These are phyloP conservation scores for Brachionus manjavacas DNA, from an alignment of 1,140 invertebrate species.

Conservation along the genomic window DNA sequence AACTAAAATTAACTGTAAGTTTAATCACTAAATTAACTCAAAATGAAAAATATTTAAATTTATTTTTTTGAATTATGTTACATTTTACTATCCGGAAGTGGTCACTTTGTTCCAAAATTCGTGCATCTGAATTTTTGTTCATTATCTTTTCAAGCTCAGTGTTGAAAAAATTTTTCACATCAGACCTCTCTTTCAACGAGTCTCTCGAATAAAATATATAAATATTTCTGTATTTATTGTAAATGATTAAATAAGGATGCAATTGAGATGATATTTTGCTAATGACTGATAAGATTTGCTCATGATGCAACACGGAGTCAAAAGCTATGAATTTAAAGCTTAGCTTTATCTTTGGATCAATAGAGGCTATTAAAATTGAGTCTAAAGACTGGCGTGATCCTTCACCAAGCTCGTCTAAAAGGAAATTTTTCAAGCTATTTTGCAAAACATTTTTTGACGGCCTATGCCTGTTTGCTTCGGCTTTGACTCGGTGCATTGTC, in stretches of 20 bases:
- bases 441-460: slow-evolving; percentile 12
- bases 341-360: neutral
- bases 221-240: slow-evolving; percentile 24
- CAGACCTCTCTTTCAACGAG: neutral
- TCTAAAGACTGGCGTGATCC: neutral
- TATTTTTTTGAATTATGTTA: neutral
- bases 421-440: neutral
- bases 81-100: neutral
- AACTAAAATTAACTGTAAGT: neutral
- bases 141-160: neutral
- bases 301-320: neutral
- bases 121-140: neutral
- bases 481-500: slow-evolving; percentile 14
- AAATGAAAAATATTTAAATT: slow-evolving; percentile 36
- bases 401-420: slow-evolving; percentile 10
- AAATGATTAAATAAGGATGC: slow-evolving; percentile 14
- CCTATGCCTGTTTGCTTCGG: slow-evolving; percentile 1
- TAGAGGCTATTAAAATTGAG: neutral
- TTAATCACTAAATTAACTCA: neutral
- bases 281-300: neutral
- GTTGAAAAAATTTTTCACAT: neutral
- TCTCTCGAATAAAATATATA: slow-evolving; percentile 25
- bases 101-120: neutral
- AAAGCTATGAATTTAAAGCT: slow-evolving; percentile 24
- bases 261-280: neutral